Percentiles rank a stretch among this genome's conserved stretches.
These are phyloP conservation scores for Callithrix jacchus DNA, from an alignment of 2,113 vertebrate genomes.

Conservation along the genomic window DNA sequence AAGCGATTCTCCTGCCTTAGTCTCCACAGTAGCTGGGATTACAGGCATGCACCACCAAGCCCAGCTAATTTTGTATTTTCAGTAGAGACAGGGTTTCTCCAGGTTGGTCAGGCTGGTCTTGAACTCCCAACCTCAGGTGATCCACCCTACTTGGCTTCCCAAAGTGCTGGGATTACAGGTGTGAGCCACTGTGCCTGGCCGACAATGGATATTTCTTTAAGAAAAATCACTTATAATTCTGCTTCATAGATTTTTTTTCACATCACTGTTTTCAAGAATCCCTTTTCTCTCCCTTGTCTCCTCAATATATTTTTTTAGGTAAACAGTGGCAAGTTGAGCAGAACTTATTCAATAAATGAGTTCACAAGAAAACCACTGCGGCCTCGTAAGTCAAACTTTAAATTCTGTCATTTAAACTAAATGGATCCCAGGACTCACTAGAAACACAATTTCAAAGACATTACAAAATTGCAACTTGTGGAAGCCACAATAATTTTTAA, in stretches of 20 bases:
- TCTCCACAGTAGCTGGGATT: too few species aligned
- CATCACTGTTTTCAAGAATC: not conserved
- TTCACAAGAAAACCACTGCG: not conserved
- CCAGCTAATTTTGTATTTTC: too few species aligned
- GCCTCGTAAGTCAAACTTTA: not conserved
- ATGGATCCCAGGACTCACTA: not conserved
- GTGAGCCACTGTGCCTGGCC: accelerated
- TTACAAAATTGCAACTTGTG: not conserved
- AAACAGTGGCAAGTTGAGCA: not conserved
- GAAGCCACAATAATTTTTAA: not conserved
- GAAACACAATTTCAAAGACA: not conserved
- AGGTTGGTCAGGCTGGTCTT: too few species aligned
- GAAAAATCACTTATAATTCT: not conserved
- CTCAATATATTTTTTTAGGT: not conserved
- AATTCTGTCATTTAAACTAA: slow-evolving; percentile 22
- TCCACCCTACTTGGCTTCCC: too few species aligned
- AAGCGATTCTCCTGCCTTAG: too few species aligned
- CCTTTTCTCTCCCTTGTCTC: accelerated
- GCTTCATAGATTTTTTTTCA: not conserved
- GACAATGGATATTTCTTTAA: not conserved
- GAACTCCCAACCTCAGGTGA: too few species aligned
- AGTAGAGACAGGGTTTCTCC: too few species aligned
- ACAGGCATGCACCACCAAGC: too few species aligned
- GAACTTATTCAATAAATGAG: not conserved
- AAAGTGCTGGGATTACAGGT: too few species aligned